A percentile compares a stretch with the other conserved stretches of the same genome.
Evolutionary conservation across 2,797 vertebrate species (phyloP).

Genomic region (Micromesistius poutassou): DNA sequence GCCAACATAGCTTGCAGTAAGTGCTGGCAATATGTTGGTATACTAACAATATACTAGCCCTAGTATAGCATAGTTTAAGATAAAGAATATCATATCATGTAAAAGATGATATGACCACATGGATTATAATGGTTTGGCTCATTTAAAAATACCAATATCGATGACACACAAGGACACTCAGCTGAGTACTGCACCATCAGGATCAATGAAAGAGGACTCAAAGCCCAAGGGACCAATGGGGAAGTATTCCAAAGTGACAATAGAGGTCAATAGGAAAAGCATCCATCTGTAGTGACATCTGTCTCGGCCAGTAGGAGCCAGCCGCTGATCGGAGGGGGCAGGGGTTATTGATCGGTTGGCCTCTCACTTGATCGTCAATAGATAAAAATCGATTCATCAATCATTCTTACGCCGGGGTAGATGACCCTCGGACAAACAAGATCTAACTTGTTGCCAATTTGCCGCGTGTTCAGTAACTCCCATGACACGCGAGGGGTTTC

Average conservation of each 20-base stretch:
- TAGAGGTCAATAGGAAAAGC: slow-evolving; percentile 57
- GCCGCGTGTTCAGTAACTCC: not conserved
- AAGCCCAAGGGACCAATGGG: slow-evolving; percentile 43
- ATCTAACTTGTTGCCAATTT: not conserved
- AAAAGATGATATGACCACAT: not conserved
- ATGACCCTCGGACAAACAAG: not conserved
- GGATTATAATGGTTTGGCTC: not conserved
- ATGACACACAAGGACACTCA: not conserved
- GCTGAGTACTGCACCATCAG: slow-evolving; percentile 30
- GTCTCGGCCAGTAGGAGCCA: slow-evolving; percentile 1
- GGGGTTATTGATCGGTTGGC: not conserved
- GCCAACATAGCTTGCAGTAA: too few species aligned
- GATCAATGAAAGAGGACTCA: slow-evolving; percentile 42
- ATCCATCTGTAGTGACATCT: slow-evolving; percentile 37
- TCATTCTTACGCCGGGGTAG: not conserved
- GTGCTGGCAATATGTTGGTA: not conserved
- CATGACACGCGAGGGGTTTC: not conserved
- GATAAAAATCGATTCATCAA: not conserved
- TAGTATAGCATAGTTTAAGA: not conserved
- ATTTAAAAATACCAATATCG: not conserved
- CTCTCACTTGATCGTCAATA: slow-evolving; percentile 5
- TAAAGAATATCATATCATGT: not conserved
- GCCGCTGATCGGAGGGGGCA: not conserved
- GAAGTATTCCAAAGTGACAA: slow-evolving; percentile 51
- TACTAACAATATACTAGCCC: not conserved